Evolutionary conservation across 2,797 vertebrate genomes (phyloP).

Genomic region (Chaenodraco wilsoni): DNA sequence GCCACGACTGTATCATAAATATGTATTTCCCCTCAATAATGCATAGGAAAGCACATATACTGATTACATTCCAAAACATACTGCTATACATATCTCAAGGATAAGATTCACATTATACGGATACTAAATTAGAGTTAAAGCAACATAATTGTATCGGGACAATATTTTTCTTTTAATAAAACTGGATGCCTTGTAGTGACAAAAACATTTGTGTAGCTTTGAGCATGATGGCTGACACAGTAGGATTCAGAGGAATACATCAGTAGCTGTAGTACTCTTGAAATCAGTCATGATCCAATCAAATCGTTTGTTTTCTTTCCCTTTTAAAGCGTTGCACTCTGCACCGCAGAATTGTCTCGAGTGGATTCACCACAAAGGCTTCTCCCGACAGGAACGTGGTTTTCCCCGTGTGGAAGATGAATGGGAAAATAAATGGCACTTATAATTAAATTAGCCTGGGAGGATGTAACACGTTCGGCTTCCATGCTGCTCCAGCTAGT

Average conservation of each 20-base stretch:
- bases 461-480: constrained; percentile 35
- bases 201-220: neutral
- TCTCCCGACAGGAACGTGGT: constrained; percentile 8
- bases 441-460: constrained; percentile 38
- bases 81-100: constrained; percentile 28
- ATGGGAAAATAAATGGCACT: constrained; percentile 38
- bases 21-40: constrained; percentile 60
- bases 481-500: constrained; percentile 29
- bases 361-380: constrained; percentile 19
- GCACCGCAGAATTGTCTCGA: neutral
- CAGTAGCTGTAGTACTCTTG: neutral
- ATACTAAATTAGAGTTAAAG: neutral
- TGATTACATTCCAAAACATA: constrained; percentile 56
- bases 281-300: constrained; percentile 9
- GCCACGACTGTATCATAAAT: constrained; percentile 52
- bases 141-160: neutral
- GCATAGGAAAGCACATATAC: constrained; percentile 49
- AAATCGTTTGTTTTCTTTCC: constrained; percentile 20
- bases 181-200: neutral
- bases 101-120: neutral
- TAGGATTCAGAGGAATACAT: neutral
- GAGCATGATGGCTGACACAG: neutral
- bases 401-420: constrained; percentile 30
- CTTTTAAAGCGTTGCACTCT: neutral
- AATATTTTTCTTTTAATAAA: neutral